Evolutionary conservation across 2,888 invertebrate species (phyloP).

Genomic region (Iphiclides podalirius): DNA sequence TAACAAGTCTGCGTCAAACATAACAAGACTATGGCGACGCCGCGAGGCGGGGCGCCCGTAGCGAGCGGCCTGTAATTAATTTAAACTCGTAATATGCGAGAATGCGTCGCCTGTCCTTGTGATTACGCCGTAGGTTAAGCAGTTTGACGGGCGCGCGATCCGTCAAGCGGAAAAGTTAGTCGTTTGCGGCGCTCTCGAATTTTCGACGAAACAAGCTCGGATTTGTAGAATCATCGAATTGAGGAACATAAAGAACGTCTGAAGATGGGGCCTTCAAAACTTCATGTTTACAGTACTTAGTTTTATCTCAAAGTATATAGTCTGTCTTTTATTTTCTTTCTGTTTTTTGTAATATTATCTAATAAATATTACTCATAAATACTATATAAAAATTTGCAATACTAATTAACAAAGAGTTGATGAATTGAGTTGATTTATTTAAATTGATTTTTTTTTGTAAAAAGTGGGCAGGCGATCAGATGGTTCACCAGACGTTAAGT

Average conservation of each 20-base stretch:
- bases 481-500: too few species aligned
- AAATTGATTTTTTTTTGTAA: too few species aligned
- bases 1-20: neutral
- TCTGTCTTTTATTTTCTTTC: too few species aligned
- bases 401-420: too few species aligned
- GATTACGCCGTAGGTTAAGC: conserved; percentile 34
- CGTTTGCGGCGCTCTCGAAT: conserved; percentile 8
- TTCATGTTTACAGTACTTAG: too few species aligned
- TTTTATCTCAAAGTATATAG: too few species aligned
- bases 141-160: conserved; percentile 15
- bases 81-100: conserved; percentile 42
- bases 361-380: too few species aligned
- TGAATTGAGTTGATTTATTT: too few species aligned
- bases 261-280: too few species aligned
- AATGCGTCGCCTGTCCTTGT: conserved; percentile 36
- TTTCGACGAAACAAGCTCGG: conserved; percentile 3
- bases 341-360: too few species aligned
- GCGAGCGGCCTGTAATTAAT: conserved; percentile 27
- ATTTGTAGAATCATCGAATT: neutral
- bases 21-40: neutral
- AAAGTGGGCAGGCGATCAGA: too few species aligned
- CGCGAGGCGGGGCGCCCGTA: conserved; percentile 18
- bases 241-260: conserved; percentile 34
- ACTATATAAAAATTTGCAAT: too few species aligned
- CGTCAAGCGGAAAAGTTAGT: conserved; percentile 15